Base-by-base conservation (phyloP, 2,113 vertebrate genomes). In the Megaceryle maxima region DNA sequence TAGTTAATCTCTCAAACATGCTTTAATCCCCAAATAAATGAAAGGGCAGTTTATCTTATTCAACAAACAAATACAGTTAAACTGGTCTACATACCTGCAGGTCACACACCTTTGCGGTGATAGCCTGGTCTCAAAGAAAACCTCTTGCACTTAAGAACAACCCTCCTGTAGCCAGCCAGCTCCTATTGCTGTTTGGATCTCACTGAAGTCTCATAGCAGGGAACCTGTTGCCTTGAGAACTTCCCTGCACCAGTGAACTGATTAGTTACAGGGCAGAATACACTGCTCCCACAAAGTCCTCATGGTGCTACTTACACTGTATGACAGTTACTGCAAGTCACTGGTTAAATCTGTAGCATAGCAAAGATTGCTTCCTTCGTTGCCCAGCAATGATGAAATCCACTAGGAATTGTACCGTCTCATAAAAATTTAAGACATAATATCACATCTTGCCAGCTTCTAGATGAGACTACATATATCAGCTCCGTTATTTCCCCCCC, bases 341-440 rank as follows among this genome's bases (percentile, higher is more conserved):
- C 51, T 75, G 39, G 60, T 94, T 78, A 75, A 83, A 94, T 72
- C 51, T 63, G 73, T 59, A 72, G 68, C 16, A 6, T 7, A 77
- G 76, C 41, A 66, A 57, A 77, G 50, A 79, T 74, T 87, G 51
- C 35, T 78, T 83, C 6, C 5, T 81, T 83, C 6, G 5, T 81
- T 88, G 76, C 64, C 67, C 86, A 78, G 80, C 37, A 92, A 46
- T 93, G 62, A 77, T 93, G 41, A 93, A 92, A 81, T 83, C 57
- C 72, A 15, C 77, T 74, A 74, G 59, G 63, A 90, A 66, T 67
- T 80, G 19, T 46, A 74, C 37, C 70, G 37, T 80, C 35, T 44
- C 46, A 31, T 1, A 88, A 31, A 88, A 80, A 70, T 62, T 43
- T 53, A 74, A 63, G 51, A 86, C 15, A 37, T 68, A 80, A 57